Base-by-base conservation (phyloP, 2,888 invertebrate genomes). In the Hemicrepidius hirtus region DNA sequence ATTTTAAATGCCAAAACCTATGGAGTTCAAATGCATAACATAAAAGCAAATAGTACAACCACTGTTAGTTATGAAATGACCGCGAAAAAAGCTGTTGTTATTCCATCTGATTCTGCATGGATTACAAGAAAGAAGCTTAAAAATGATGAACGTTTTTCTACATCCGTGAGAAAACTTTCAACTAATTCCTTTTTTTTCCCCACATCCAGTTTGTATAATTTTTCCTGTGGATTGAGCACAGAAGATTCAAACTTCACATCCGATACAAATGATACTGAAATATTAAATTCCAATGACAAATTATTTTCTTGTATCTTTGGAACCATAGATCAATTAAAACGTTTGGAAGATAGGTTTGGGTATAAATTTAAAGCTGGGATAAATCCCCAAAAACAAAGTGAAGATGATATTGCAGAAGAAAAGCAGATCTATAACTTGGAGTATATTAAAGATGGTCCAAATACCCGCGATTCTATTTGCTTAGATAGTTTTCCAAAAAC, bases 121-220 rank as follows among this genome's bases (percentile, higher is more conserved):
- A 88, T 88, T 74, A 90, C 89, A 40, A 87, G 89, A 13, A 86
- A 90, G 67, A 87, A 88, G 50, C 81, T 92, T 77, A 87, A 84
- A 35, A 91, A 91, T 79, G 88, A 92, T 76, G 89, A 89, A 12
- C 87, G 87, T 71, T 91, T 89, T 78, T 88, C 88, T 69, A 89
- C 88, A 0, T 88, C 90, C 0, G 87, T 92, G 46, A 87, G 91
- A 12, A 89, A 87, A 82, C 80, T 92, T 5, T 89, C 91, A 0
- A 87, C 87, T 35, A 85, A 84, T 41, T 84, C 87, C 67, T 87
- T 90, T 74, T 93, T 90, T 84, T 93, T 93, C 79, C 93, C 93
- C 1, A 88, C 91, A 0, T 87, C 88, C 5, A 87, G 87, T 21
- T 81, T 92, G 13, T 91, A 80, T 68, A 84, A 84, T 74, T 83